phyloP scores from a whole-genome alignment of 2,797 vertebrate species.

The Basileuterus tristriatus region DNA sequence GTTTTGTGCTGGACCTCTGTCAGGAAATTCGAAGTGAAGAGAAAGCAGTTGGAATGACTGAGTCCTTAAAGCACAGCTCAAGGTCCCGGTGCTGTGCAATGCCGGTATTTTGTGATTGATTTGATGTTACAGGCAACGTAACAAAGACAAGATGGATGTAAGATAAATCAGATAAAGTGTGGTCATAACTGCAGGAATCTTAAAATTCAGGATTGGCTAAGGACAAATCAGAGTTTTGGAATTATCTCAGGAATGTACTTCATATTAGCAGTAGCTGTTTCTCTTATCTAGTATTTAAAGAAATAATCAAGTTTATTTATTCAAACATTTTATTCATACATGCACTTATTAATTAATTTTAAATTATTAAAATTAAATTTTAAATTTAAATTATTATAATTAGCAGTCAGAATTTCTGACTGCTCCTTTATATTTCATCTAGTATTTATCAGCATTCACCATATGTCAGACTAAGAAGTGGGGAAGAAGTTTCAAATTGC shows the following conservation, averaged over 20 bases:
- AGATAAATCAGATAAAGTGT: not conserved
- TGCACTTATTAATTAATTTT: not conserved
- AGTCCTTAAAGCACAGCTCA: not conserved
- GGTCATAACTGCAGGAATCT: not conserved
- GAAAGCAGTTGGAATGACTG: not conserved
- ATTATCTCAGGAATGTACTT: not conserved
- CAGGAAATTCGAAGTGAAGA: not conserved
- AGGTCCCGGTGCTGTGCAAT: not conserved
- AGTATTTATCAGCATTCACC: not conserved
- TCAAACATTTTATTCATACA: not conserved
- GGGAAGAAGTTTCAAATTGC: not conserved
- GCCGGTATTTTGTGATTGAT: not conserved
- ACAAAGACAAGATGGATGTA: not conserved
- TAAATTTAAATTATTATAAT: too few relatives aligned
- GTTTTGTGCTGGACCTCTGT: not conserved
- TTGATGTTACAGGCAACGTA: not conserved
- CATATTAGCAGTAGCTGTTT: not conserved
- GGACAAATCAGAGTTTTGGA: not conserved
- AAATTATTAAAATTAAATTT: not conserved
- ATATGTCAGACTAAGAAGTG: not conserved
- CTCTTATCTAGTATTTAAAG: not conserved
- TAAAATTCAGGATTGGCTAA: not conserved
- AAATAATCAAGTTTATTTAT: not conserved
- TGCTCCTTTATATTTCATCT: not conserved
- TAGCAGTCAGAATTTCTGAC: not conserved